A percentile compares a stretch with the other conserved stretches of the same genome.
Evolutionary conservation across 2,888 invertebrate species (phyloP).

Genomic region (Halictus quadricinctus): DNA sequence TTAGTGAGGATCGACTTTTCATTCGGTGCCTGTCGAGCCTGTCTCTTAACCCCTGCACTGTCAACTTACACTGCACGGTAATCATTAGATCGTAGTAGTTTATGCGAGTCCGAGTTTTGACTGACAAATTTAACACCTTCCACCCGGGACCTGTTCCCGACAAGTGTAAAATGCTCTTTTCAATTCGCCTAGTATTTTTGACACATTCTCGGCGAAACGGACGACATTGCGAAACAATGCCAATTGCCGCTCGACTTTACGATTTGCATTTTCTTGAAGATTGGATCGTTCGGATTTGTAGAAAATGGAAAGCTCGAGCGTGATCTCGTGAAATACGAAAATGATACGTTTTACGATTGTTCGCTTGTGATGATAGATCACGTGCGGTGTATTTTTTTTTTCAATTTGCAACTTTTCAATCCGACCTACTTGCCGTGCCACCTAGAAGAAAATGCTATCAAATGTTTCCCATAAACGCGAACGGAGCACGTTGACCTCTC

Average conservation of each 20-base stretch:
- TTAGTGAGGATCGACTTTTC: constrained; percentile 41
- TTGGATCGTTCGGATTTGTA: no score
- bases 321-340: not conserved
- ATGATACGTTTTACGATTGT: not conserved
- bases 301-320: no score
- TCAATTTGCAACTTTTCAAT: not conserved
- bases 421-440: not conserved
- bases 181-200: not conserved
- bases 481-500: constrained; percentile 4
- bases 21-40: constrained; percentile 29
- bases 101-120: not conserved
- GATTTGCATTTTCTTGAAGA: no score
- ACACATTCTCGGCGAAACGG: not conserved
- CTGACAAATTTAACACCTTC: constrained; percentile 1
- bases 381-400: not conserved
- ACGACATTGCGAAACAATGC: not conserved
- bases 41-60: constrained; percentile 8
- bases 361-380: not conserved
- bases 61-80: not conserved
- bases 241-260: not conserved
- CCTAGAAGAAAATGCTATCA: constrained; percentile 4
- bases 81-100: not conserved
- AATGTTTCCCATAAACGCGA: constrained; percentile 16
- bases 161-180: not conserved
- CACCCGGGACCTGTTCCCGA: not conserved